A percentile compares a stretch with the other conserved stretches of the same genome.
These are phyloP conservation scores for Amphiura filiformis DNA, from an alignment of 35 echinoderm and acorn worm genomes.

Conservation along the genomic window DNA sequence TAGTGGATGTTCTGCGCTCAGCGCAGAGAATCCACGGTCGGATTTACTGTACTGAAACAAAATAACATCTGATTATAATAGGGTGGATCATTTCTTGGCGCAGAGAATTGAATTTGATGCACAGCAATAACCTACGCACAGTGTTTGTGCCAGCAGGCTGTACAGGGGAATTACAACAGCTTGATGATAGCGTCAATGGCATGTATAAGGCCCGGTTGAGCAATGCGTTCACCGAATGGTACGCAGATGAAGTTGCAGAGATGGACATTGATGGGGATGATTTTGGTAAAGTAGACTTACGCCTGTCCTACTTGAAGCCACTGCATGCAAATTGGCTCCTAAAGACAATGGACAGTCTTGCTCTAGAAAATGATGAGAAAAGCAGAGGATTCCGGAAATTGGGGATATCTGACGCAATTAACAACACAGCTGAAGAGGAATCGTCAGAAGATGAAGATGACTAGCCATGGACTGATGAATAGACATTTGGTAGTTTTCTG, in stretches of 20 bases:
- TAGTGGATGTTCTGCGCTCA: too few species aligned
- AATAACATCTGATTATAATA: too few species aligned
- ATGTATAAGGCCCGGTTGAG: background rate
- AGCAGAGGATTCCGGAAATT: background rate
- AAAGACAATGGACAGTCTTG: background rate
- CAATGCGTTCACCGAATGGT: background rate
- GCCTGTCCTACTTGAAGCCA: background rate
- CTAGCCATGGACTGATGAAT: background rate
- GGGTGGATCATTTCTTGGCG: too few species aligned
- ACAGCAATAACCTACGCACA: too few species aligned
- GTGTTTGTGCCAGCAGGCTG: background rate
- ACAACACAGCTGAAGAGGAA: background rate
- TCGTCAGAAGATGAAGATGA: background rate
- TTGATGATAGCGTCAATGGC: background rate
- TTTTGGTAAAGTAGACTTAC: background rate
- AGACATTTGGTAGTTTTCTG: too few species aligned
- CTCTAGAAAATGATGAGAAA: background rate
- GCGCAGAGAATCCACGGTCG: too few species aligned
- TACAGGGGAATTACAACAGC: background rate
- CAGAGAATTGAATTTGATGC: too few species aligned
- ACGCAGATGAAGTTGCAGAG: background rate
- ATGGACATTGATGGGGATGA: background rate
- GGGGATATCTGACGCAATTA: background rate
- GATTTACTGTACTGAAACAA: too few species aligned
- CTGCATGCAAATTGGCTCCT: background rate